A percentile compares a stretch with the other conserved stretches of the same genome.
These are phyloP conservation scores for Crypturellus tataupa DNA, from an alignment of 2,797 vertebrate species.

Conservation along the genomic window DNA sequence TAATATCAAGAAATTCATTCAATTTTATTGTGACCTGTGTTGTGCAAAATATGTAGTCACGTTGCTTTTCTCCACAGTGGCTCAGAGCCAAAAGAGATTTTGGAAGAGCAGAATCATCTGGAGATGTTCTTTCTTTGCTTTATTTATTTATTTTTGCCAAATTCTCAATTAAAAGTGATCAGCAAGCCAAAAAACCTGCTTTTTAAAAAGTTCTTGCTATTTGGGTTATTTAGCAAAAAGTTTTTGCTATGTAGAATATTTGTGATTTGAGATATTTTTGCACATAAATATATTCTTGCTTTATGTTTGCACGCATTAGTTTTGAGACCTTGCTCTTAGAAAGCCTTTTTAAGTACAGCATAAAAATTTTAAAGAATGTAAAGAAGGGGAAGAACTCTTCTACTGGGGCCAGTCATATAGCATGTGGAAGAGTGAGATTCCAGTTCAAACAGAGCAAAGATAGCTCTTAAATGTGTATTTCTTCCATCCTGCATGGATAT, in stretches of 20 bases:
- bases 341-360: background rate
- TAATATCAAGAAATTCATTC: background rate
- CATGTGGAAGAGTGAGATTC: background rate
- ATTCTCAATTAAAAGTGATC: conserved; percentile 52
- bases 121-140: conserved; percentile 15
- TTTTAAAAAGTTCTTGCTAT: background rate
- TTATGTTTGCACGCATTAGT: background rate
- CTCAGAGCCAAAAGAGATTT: conserved; percentile 34
- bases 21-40: background rate
- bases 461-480: background rate
- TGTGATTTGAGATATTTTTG: conserved; percentile 15
- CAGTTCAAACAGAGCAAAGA: background rate
- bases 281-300: background rate
- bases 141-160: conserved; percentile 51
- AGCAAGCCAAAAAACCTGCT: conserved; percentile 37
- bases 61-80: conserved; percentile 33
- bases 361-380: conserved; percentile 3
- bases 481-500: background rate
- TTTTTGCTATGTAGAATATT: background rate
- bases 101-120: conserved; percentile 51
- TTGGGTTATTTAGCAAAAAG: background rate
- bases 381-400: background rate
- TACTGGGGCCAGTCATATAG: background rate
- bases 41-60: conserved; percentile 46
- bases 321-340: background rate